Evolutionary conservation across 1,140 invertebrate species (phyloP), one percentile per base, ranked within the genome.

Genomic region (Protaetia brevitarsis): DNA sequence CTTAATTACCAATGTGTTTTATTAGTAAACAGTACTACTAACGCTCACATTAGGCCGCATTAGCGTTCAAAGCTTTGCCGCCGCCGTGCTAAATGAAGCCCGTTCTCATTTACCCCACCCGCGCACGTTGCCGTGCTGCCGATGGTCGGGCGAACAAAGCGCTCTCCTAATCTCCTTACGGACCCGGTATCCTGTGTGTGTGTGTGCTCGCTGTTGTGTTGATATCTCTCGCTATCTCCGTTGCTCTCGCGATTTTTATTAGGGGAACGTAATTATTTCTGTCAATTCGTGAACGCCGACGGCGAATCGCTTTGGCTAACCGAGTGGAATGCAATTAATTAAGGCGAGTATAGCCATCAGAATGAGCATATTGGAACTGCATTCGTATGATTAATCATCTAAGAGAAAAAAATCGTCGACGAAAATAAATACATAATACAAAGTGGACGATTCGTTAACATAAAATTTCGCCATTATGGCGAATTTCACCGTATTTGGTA

Each of bases 1-100:
- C 75, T 78, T 78, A 78, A 78, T 78, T 78, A 78, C 77, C 75
- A 68, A 76, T 75, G 75, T 77, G 74, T 77, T 78, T 78, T 77
- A 78, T 77, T 77, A 76, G 75, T 76, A 77, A 76, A 77, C 74
- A 75, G 69, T 69, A 72, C 71, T 74, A 72, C 69, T 74, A 69
- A 72, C 73, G 71, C 72, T 72, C 73, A 74, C 41, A 51, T 51
- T 76, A 72, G 71, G 70, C 72, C 68, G 72, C 74, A 73, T 74
- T 76, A 74, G 69, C 74, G 73, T 74, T 76, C 72, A 72, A 74
- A 74, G 74, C 72, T 72, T 71, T 71, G 8, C 19, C 41, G 13
- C 41, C 16, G 41, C 31, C 28, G 41, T 36, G 51, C 41, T 65
- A 65, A 65, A 65, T 65, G 64, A 65, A 65, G 64, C 64, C 27